Evolutionary conservation across 2,888 invertebrate genomes (phyloP), one percentile per base, ranked within the genome.

Genomic region (Cabera pusaria): DNA sequence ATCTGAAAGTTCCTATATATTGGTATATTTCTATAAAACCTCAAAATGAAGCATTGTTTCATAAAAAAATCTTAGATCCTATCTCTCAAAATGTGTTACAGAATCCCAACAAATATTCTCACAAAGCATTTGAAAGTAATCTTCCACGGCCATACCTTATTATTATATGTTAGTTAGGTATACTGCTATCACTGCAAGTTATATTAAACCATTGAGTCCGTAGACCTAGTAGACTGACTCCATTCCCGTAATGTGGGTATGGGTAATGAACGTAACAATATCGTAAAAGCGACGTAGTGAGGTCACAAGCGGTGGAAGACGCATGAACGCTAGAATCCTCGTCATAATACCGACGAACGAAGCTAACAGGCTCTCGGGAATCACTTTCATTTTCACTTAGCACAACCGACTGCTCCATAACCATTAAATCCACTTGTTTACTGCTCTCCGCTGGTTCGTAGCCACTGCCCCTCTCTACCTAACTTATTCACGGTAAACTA

Each of bases 341-440:
- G 63, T 72, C 71, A 71, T 76, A 74, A 76, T 76, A 70, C 64
- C 54, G 59, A 46, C 14, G 54, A 56, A 46, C 14, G 54, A 56
- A 73, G 73, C 68, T 72, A 77, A 73, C 70, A 62, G 69, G 45
- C 75, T 68, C 74, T 42, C 51, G 71, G 63, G 74, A 78, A 76
- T 77, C 71, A 75, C 76, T 82, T 81, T 80, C 74, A 77, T 79
- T 83, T 81, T 81, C 83, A 81, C 82, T 80, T 75, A 80, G 69
- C 66, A 62, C 72, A 67, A 69, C 72, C 64, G 71, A 78, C 75
- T 69, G 68, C 71, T 69, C 64, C 68, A 77, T 80, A 76, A 77
- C 72, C 77, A 75, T 84, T 81, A 81, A 74, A 75, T 74, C 67
- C 67, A 57, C 64, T 72, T 76, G 75, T 82, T 82, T 78, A 82